These are phyloP conservation scores for Clarias fuscus DNA, from an alignment of 2,797 vertebrate genomes.

Conservation along the genomic window DNA sequence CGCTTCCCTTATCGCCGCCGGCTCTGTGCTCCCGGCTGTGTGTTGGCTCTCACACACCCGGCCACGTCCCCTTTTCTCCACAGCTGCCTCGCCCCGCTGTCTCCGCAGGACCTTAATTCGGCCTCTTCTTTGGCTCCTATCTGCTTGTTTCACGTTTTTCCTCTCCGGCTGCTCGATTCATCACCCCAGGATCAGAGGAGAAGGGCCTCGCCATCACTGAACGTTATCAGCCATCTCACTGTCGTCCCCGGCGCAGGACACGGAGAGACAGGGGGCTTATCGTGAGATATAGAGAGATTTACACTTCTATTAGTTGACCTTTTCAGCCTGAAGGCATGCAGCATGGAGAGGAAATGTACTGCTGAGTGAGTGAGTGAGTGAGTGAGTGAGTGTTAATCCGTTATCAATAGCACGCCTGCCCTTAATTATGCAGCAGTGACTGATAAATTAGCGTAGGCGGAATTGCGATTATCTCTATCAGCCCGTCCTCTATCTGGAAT, in stretches of 20 bases:
- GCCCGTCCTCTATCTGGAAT: slow-evolving; percentile 56
- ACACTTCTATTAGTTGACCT: slow-evolving; percentile 43
- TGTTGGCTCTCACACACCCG: slow-evolving; percentile 34
- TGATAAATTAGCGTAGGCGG: slow-evolving; percentile 59
- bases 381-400: slow-evolving; percentile 48
- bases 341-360: slow-evolving; percentile 39
- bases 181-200: slow-evolving; percentile 50
- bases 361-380: slow-evolving; percentile 6
- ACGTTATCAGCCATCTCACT: slow-evolving; percentile 59
- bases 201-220: slow-evolving; percentile 54
- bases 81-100: slow-evolving; percentile 29
- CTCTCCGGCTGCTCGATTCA: slow-evolving; percentile 51
- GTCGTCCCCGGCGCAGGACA: slow-evolving; percentile 40
- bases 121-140: slow-evolving; percentile 51
- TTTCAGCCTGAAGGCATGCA: slow-evolving; percentile 19
- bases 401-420: slow-evolving; percentile 55
- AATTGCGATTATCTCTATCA: slow-evolving; percentile 53
- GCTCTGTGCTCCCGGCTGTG: slow-evolving; percentile 39
- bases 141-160: slow-evolving; percentile 59
- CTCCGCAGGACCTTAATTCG: slow-evolving; percentile 52
- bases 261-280: not conserved
- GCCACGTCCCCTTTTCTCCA: slow-evolving; percentile 26
- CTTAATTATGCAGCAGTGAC: slow-evolving; percentile 59
- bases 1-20: slow-evolving; percentile 55
- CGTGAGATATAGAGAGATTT: slow-evolving; percentile 14